These are phyloP conservation scores for Eupithecia abbreviata DNA, from an alignment of 2,888 invertebrate species.

Conservation along the genomic window DNA sequence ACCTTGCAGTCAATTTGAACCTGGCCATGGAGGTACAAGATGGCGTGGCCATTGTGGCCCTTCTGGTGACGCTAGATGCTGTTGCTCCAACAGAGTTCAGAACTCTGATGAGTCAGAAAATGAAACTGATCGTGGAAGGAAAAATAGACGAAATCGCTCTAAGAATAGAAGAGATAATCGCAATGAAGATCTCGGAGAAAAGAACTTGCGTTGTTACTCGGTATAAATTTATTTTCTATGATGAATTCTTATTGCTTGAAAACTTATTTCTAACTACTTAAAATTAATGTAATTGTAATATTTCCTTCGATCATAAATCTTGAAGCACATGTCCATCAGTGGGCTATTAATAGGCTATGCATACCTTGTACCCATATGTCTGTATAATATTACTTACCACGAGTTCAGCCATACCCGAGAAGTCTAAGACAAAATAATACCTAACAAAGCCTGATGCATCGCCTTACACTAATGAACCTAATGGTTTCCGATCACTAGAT, in stretches of 20 bases:
- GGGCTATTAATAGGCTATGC: no score
- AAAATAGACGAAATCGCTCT: background rate
- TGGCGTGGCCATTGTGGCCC: background rate
- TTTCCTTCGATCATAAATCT: no score
- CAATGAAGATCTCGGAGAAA: background rate
- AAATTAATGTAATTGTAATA: no score
- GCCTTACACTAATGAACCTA: background rate
- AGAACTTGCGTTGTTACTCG: background rate
- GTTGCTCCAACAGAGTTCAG: background rate
- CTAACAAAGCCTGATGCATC: background rate
- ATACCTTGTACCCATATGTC: no score
- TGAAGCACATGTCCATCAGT: no score
- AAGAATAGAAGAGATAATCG: background rate
- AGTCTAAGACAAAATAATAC: background rate
- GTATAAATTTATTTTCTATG: background rate
- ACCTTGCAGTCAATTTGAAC: no score
- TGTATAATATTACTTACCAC: no score
- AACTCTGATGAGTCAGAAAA: background rate
- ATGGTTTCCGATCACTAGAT: slow-evolving; percentile 8
- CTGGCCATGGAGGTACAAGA: no score
- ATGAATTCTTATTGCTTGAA: no score
- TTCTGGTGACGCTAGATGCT: background rate
- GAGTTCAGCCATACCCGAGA: background rate
- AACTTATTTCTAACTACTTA: no score
- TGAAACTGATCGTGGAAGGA: background rate